Evolutionary conservation across 2,113 vertebrate genomes (phyloP).

Genomic region (Cochlearius cochlearius): DNA sequence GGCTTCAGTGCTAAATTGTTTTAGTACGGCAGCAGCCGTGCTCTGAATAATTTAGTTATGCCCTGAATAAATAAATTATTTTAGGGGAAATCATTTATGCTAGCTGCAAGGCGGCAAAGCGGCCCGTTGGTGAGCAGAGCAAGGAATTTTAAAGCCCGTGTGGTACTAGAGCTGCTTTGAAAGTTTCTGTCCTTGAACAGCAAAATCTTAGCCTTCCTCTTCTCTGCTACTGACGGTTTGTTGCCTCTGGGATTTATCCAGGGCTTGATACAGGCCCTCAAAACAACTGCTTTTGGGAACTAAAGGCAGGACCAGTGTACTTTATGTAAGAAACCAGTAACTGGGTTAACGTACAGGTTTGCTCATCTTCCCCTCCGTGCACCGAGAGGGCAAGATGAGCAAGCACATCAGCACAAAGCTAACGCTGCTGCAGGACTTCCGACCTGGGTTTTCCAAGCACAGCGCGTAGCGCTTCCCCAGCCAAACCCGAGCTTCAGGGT

Average conservation of each 20-base stretch:
- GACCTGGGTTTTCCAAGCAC: rapidly evolving
- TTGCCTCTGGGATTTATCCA: neutral
- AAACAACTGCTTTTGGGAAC: neutral
- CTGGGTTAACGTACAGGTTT: neutral
- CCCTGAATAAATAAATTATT: neutral
- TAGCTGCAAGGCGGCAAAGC: neutral
- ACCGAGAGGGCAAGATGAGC: too few relatives aligned
- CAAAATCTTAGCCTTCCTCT: neutral
- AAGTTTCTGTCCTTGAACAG: neutral
- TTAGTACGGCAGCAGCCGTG: neutral
- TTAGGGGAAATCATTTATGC: neutral
- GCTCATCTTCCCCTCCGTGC: neutral
- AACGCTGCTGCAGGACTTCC: rapidly evolving
- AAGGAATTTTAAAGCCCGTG: neutral
- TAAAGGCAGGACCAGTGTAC: neutral
- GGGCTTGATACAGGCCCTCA: neutral
- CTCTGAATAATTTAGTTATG: neutral
- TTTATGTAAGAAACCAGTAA: neutral
- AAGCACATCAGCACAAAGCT: too few relatives aligned
- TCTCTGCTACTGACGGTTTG: neutral
- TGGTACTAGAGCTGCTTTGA: neutral
- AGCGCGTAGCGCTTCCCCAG: rapidly evolving
- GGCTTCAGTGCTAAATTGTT: too few relatives aligned
- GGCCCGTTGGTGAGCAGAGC: neutral
- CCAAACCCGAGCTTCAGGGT: neutral